These are phyloP conservation scores for Meteorus sp. DNA, from an alignment of 1,140 invertebrate species.

Conservation along the genomic window DNA sequence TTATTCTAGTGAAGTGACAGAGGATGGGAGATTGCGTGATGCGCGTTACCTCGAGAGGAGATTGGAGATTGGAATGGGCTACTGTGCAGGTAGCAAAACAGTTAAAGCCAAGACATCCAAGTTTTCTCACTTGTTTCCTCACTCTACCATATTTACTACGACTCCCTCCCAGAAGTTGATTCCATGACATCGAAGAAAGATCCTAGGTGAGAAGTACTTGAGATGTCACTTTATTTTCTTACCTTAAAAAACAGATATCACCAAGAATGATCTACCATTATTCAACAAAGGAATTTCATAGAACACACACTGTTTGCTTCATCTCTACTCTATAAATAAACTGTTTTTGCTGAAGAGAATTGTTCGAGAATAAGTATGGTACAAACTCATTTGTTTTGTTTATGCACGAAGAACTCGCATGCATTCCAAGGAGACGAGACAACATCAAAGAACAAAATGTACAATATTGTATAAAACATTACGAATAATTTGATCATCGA, in stretches of 20 bases:
- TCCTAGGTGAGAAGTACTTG: too few relatives aligned
- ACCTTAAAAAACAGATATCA: not conserved
- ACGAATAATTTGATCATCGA: too few relatives aligned
- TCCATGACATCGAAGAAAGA: not conserved
- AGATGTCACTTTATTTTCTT: constrained; percentile 13
- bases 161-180: not conserved
- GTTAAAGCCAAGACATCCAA: not conserved
- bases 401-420: too few relatives aligned
- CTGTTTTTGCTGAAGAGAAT: too few relatives aligned
- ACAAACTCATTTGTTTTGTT: too few relatives aligned
- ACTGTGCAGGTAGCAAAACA: constrained; percentile 10
- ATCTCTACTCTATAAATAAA: too few relatives aligned
- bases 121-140: not conserved
- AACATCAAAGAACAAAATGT: too few relatives aligned
- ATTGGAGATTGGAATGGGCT: constrained; percentile 14
- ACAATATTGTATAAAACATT: too few relatives aligned
- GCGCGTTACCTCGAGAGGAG: not conserved
- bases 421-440: too few relatives aligned
- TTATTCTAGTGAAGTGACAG: constrained; percentile 10
- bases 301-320: too few relatives aligned
- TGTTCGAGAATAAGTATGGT: too few relatives aligned
- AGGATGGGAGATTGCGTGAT: constrained; percentile 3
- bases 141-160: not conserved
- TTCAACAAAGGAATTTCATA: constrained; percentile 42
- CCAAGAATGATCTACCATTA: constrained; percentile 21